Conservation (phyloP, 2,113 vertebrate species). For the Sceloporus undulatus region DNA sequence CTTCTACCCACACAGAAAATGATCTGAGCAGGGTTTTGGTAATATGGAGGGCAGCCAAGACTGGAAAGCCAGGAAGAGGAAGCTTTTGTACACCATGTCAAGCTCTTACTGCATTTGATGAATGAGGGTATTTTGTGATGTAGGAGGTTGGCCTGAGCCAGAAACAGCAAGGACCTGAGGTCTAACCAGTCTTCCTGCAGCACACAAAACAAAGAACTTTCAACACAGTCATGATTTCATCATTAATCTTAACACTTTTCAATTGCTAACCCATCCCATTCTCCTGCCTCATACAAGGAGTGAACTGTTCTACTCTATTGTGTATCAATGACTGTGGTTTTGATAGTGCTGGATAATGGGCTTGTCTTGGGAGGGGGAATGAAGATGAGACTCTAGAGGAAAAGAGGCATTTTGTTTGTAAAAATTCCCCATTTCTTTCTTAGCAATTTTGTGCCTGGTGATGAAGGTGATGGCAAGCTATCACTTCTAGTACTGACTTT, state of each 20-base stretch:
- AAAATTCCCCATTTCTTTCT: constrained; percentile 8
- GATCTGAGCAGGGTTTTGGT: background rate
- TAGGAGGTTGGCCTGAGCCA: constrained; percentile 5
- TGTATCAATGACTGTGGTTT: background rate
- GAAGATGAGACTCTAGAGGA: background rate
- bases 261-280: constrained; percentile 7
- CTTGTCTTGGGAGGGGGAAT: background rate
- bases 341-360: background rate
- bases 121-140: constrained; percentile 25
- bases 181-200: background rate
- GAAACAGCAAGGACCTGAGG: constrained; percentile 22
- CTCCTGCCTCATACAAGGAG: background rate
- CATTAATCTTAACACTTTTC: constrained; percentile 10
- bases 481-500: background rate
- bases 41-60: constrained; percentile 20
- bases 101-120: constrained; percentile 2
- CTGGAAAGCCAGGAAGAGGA: constrained; percentile 25
- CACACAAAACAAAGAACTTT: constrained; percentile 12
- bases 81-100: constrained; percentile 25
- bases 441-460: background rate
- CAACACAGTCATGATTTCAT: constrained; percentile 17
- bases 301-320: background rate
- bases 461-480: background rate
- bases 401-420: background rate
- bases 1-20: constrained; percentile 23